Percentiles rank a stretch among this genome's conserved stretches.
phyloP scores from a whole-genome alignment of 2,113 vertebrate species.

The Arizona elegans region DNA sequence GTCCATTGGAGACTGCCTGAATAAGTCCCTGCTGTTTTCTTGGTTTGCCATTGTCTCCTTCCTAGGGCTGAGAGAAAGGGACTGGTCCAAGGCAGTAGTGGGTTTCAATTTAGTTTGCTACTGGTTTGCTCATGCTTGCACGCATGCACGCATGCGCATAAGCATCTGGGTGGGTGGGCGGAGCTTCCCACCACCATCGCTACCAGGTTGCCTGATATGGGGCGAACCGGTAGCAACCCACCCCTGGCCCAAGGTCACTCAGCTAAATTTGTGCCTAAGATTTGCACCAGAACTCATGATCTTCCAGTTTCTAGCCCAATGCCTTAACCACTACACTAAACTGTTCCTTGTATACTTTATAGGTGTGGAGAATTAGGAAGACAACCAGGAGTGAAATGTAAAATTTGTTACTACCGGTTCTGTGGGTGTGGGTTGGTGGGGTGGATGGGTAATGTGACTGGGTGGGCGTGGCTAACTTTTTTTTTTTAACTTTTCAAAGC shows the following conservation, averaged over 20 bases:
- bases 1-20: background rate
- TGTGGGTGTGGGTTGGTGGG: too few species aligned
- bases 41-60: background rate
- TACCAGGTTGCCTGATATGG: too few species aligned
- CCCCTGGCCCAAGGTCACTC: background rate
- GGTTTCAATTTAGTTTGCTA: too few species aligned
- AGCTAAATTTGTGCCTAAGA: background rate
- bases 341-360: background rate
- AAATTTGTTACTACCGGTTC: too few species aligned
- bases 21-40: background rate
- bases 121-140: too few species aligned
- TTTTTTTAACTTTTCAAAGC: too few species aligned
- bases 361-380: background rate
- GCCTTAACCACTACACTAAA: background rate
- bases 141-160: too few species aligned
- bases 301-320: background rate
- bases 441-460: too few species aligned
- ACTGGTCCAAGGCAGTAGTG: background rate
- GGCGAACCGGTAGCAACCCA: too few species aligned
- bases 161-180: too few species aligned
- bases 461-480: too few species aligned
- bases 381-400: background rate
- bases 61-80: background rate
- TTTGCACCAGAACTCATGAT: background rate
- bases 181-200: too few species aligned